Base-by-base conservation (phyloP, 1,140 invertebrate genomes). In the Cheumatopsyche charites region DNA sequence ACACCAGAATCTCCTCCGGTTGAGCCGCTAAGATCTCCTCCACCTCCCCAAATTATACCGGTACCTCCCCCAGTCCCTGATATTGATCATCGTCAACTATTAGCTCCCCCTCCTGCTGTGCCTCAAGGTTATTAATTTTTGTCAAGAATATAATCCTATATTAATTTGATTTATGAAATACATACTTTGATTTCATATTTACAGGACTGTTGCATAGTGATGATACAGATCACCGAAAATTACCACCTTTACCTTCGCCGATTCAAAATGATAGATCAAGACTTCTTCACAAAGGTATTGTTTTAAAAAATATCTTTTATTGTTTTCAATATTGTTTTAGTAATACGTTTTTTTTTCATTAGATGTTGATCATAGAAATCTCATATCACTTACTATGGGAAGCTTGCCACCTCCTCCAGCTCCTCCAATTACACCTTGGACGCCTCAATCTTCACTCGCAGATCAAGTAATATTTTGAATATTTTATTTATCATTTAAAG, bases 361-460 rank as follows among this genome's bases (percentile, higher is more conserved):
- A 82, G 91, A 93, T 80, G 90, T 94, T 17, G 92, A 93, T 81
- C 92, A 94, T 78, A 85, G 92, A 73, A 94, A 94, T 82, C 79
- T 94, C n/a, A 94, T 94, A 76, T 90, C 91, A 75, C 79, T 94
- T 3, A 94, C 91, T 11, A 90, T 91, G 29, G 91, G 90, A 76
- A 89, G 89, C 29, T 67, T 78, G 13, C 73, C 70, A 12, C 69
- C 72, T 2, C 67, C 67, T 15, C 67, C 67, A 55, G 52, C 52
- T 5, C 42, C 62, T 19, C 74, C 68, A 11, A 73, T 71, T 29
- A 67, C 62, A 29, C 72, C 72, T 5, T 76, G 74, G 75, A 72
- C 73, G 9, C 73, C 71, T 49, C 55, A 67, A 19, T 36, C 25
- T 5, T 52, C 55, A 17, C 73, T 74, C 69, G n/a, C 79, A 9